These are phyloP conservation scores for Ceratosolen fusciceps DNA, from an alignment of 1,140 invertebrate genomes.

Conservation along the genomic window DNA sequence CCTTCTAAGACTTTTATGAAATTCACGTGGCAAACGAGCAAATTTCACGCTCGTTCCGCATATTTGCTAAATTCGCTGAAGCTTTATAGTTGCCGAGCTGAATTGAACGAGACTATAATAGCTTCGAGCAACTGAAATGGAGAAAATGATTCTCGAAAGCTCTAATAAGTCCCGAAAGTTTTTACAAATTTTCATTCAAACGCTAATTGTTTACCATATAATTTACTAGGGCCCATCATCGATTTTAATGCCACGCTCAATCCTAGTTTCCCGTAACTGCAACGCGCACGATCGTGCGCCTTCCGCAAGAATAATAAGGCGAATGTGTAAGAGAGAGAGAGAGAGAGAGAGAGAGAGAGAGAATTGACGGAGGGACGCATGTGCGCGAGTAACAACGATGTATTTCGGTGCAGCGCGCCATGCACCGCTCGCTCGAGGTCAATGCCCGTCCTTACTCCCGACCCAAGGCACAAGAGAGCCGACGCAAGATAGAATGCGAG, in stretches of 20 bases:
- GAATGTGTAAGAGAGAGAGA: slow-evolving; percentile 1
- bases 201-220: background rate
- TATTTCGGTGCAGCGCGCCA: slow-evolving; percentile 71
- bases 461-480: slow-evolving; percentile 60
- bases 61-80: too few relatives aligned
- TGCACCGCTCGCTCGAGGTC: slow-evolving; percentile 68
- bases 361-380: slow-evolving; percentile 55
- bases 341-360: slow-evolving; percentile 3
- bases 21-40: too few relatives aligned
- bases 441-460: slow-evolving; percentile 72
- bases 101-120: too few relatives aligned
- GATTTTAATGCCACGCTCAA: background rate
- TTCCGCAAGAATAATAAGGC: background rate
- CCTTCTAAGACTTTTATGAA: too few relatives aligned
- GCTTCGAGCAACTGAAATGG: too few relatives aligned
- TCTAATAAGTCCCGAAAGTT: background rate
- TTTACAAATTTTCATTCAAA: background rate
- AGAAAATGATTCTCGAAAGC: background rate
- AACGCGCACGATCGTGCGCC: background rate
- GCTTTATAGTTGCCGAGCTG: too few relatives aligned
- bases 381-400: slow-evolving; percentile 66
- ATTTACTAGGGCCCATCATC: background rate
- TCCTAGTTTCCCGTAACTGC: background rate
- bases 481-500: background rate
- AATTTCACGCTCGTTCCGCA: too few relatives aligned